Base-by-base conservation (phyloP, 2,113 vertebrate species). In the Trichomycterus rosablanca region DNA sequence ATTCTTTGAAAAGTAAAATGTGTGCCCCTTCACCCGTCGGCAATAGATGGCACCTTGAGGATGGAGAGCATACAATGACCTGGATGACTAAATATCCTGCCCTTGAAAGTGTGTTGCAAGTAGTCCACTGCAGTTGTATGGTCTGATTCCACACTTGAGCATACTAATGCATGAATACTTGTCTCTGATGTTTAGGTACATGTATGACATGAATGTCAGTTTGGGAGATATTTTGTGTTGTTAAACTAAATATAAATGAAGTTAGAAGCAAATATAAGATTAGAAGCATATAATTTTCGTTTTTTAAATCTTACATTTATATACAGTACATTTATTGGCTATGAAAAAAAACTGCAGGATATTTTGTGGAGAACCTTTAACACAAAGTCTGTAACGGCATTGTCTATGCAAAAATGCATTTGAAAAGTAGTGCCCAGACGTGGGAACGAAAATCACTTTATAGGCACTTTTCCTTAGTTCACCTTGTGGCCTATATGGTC, bases 91-190 rank as follows among this genome's bases (percentile, higher is more conserved):
- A 43, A 67, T 50, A 32, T 63, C 60, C 59, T 45, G 65, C 59
- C 16, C 56, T 51, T 57, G 50, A 68, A 37, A 63, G 50, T 72
- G 70, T 68, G 22, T 68, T 72, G 59, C 59, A 68, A 65, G 52
- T 43, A 52, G 66, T 64, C 18, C 70, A 68, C 43, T 72, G 58
- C 51, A 67, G 64, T 44, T 63, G 66, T 9, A 44, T 44, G 19
- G 16, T 44, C 42, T 53, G 7, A 16, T 2, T 7, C 7, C 22
- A 39, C 2, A 20, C 12, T 34, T 24, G 4, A 50, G n/a, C 26
- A 16, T 2, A 10, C 16, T 20, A 7, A 24, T 22, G 46, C 9
- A 46, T 8, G 32, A 40, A 37, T 40, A 24, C 59, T n/a, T 26
- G 26, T 4, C 34, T 40, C 14, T 12, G 2, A 44, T 44, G 8